phyloP scores from a whole-genome alignment of 1,140 invertebrate genomes.

The Cyphomyrmex costatus region DNA sequence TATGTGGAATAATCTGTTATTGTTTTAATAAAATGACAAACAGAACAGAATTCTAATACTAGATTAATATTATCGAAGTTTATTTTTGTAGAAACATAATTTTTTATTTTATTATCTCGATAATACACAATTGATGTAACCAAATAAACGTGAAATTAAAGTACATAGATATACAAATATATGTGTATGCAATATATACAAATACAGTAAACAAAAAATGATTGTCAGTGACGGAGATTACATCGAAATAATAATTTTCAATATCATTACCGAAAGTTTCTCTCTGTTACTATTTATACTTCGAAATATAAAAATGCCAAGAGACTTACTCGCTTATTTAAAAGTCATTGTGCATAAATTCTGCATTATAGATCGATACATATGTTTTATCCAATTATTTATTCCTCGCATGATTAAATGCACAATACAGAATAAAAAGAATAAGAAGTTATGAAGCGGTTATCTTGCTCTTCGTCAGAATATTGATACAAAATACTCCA shows the following conservation, averaged over 20 bases:
- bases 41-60: too few relatives aligned
- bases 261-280: slow-evolving; percentile 13
- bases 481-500: slow-evolving; percentile 22
- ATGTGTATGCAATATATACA: background rate
- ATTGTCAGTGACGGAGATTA: too few relatives aligned
- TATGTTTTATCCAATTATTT: slow-evolving; percentile 9
- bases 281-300: too few relatives aligned
- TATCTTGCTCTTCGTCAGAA: slow-evolving; percentile 1
- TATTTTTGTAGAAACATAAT: background rate
- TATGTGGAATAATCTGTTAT: background rate
- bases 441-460: background rate
- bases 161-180: background rate
- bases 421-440: background rate
- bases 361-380: background rate
- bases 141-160: slow-evolving; percentile 2
- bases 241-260: background rate
- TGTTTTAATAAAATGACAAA: background rate
- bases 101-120: background rate
- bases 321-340: slow-evolving; percentile 29
- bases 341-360: background rate
- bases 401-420: slow-evolving; percentile 21
- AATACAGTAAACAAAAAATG: background rate
- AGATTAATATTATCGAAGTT: background rate
- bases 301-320: background rate
- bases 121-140: background rate